Evolutionary conservation across 2,113 vertebrate genomes (phyloP).

Genomic region (Rhagologus leucostigma): DNA sequence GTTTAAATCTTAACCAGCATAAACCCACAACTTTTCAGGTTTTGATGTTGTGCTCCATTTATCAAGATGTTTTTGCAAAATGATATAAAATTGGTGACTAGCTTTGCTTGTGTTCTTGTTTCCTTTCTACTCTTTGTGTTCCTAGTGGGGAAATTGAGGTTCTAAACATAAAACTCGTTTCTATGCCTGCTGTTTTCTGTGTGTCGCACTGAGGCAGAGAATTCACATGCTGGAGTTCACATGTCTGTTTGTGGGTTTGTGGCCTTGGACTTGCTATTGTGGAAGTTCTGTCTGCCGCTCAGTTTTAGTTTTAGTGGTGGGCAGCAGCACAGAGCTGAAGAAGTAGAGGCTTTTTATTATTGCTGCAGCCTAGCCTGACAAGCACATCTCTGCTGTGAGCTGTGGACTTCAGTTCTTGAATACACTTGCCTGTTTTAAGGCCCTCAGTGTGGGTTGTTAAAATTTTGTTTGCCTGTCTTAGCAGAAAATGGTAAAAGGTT

Average conservation of each 20-base stretch:
- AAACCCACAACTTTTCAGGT: not conserved
- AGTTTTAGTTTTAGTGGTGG: not conserved
- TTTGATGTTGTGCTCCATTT: not conserved
- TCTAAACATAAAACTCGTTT: not conserved
- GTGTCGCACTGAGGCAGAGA: rapidly evolving
- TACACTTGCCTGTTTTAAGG: not conserved
- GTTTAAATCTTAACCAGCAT: not conserved
- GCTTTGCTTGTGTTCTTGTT: not conserved
- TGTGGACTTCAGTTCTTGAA: not conserved
- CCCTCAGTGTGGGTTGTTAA: not conserved
- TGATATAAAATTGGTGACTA: not conserved
- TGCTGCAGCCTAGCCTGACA: not conserved
- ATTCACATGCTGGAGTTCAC: rapidly evolving
- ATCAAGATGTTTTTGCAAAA: not conserved
- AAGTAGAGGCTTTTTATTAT: not conserved
- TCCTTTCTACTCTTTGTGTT: not conserved
- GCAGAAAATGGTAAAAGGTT: not conserved
- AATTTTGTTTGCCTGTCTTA: not conserved
- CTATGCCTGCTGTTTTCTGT: not conserved
- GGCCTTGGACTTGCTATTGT: not conserved
- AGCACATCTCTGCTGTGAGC: not conserved
- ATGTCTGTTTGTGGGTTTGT: not conserved
- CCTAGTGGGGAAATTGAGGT: not conserved
- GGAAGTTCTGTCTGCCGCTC: not conserved
- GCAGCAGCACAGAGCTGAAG: not conserved